Conservation (phyloP, 2,888 invertebrate genomes). For the Rotaria magnacalcarata region DNA sequence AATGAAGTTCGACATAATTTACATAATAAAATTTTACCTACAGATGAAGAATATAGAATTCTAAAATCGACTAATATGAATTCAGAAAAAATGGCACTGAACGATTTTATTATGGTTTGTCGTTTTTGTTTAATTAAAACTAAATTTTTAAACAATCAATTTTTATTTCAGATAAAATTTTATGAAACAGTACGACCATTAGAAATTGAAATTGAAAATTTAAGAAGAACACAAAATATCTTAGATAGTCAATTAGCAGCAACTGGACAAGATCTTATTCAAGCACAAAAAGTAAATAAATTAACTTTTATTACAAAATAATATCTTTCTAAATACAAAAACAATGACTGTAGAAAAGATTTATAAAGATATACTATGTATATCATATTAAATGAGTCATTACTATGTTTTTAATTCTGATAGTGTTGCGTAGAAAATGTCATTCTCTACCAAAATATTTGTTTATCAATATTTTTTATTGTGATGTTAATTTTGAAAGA, state of each 20-base stretch:
- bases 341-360: too few relatives aligned
- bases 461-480: too few relatives aligned
- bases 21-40: slow-evolving; percentile 52
- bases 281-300: slow-evolving; percentile 28
- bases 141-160: not conserved
- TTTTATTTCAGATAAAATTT: slow-evolving; percentile 51
- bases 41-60: slow-evolving; percentile 55
- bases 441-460: too few relatives aligned
- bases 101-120: slow-evolving; percentile 57
- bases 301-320: not conserved
- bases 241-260: slow-evolving; percentile 47
- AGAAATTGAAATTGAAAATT: slow-evolving; percentile 52
- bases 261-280: not conserved
- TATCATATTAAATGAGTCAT: too few relatives aligned
- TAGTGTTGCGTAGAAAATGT: too few relatives aligned
- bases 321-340: too few relatives aligned
- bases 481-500: too few relatives aligned
- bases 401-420: too few relatives aligned
- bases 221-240: slow-evolving; percentile 50
- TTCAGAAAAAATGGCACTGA: slow-evolving; percentile 55
- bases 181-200: slow-evolving; percentile 54
- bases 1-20: slow-evolving; percentile 54
- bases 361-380: too few relatives aligned
- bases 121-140: not conserved
- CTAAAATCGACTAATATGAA: slow-evolving; percentile 49